Percentiles rank a stretch among this genome's conserved stretches.
Evolutionary conservation across 2,113 vertebrate genomes (phyloP).

Genomic region (Pycnonotus jocosus): DNA sequence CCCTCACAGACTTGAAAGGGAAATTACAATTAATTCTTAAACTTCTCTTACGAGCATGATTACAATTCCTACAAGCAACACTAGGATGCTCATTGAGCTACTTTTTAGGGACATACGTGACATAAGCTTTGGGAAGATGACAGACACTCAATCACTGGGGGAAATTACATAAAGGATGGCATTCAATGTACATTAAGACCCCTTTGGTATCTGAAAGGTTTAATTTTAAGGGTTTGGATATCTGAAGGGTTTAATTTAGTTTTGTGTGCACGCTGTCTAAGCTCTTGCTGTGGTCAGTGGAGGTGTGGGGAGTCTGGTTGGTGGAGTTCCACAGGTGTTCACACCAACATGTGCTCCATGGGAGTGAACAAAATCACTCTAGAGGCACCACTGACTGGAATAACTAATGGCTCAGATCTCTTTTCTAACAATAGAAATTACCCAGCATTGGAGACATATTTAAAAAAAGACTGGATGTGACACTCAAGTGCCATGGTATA

Average conservation of each 20-base stretch:
- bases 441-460: not conserved
- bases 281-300: not conserved
- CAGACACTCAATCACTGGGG: not conserved
- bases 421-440: not conserved
- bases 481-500: not conserved
- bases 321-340: not conserved
- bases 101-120: not conserved
- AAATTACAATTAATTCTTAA: not conserved
- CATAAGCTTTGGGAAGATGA: not conserved
- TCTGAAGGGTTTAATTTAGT: not conserved
- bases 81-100: not conserved
- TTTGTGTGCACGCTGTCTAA: not conserved
- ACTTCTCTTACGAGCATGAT: not conserved
- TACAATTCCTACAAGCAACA: not conserved
- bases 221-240: not conserved
- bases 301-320: not conserved
- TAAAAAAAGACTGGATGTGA: not conserved
- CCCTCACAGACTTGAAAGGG: not conserved
- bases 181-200: not conserved
- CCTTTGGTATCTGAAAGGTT: not conserved
- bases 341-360: fast-evolving
- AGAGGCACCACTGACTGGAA: not conserved
- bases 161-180: not conserved
- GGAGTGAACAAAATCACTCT: not conserved
- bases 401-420: not conserved